These are phyloP conservation scores for Dryobates pubescens DNA, from an alignment of 2,797 vertebrate genomes.

Conservation along the genomic window DNA sequence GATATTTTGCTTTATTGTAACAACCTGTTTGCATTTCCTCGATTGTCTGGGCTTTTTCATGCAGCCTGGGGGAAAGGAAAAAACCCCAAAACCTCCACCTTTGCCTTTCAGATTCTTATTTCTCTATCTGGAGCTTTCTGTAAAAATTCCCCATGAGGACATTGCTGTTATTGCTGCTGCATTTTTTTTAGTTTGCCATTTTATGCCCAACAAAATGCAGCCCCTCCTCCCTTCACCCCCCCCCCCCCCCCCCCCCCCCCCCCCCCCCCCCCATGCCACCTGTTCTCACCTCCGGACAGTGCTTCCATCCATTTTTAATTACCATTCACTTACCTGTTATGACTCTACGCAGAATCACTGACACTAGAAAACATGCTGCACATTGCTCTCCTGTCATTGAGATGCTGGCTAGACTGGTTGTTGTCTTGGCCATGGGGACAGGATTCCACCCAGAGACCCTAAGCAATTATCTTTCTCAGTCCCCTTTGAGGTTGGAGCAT, in stretches of 20 bases:
- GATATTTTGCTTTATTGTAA: slow-evolving; percentile 47
- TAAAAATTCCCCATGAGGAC: slow-evolving; percentile 15
- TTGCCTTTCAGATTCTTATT: background rate
- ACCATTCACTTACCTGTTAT: slow-evolving; percentile 62
- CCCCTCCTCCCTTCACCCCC: background rate
- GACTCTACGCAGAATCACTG: slow-evolving; percentile 60
- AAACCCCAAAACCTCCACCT: background rate
- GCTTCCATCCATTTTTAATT: slow-evolving; percentile 54
- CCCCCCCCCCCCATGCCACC: background rate
- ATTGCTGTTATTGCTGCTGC: background rate
- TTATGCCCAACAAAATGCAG: slow-evolving; percentile 18
- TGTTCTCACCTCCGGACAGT: slow-evolving; percentile 50
- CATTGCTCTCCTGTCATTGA: slow-evolving; percentile 55
- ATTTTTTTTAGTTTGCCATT: slow-evolving; percentile 33
- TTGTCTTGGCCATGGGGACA: slow-evolving; percentile 63
- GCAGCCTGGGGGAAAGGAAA: background rate
- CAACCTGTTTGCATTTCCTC: slow-evolving; percentile 58
- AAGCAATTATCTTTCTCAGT: slow-evolving; percentile 64
- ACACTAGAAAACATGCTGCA: slow-evolving; percentile 33
- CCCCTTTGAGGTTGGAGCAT: slow-evolving; percentile 23
- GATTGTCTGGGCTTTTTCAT: background rate
- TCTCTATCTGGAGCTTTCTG: slow-evolving; percentile 1
- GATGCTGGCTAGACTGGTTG: slow-evolving; percentile 66
- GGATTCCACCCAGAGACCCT: slow-evolving; percentile 58
- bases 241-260: background rate